These are phyloP conservation scores for Parnassius orleans DNA, from an alignment of 2,888 invertebrate species.

Conservation along the genomic window DNA sequence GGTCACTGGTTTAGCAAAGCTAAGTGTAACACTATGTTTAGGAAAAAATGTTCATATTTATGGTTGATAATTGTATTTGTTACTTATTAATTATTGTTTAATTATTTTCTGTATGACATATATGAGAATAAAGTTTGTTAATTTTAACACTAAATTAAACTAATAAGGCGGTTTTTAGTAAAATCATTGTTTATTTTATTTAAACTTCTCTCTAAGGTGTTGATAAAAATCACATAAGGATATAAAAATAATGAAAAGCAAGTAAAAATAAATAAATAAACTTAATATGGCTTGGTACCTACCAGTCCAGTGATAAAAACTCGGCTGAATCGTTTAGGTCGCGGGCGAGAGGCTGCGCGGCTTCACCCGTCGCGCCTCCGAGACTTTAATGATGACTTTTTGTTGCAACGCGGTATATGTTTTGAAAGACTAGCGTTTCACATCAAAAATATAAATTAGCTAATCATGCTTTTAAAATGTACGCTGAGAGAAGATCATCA, in stretches of 20 bases:
- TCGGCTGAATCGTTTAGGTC: conserved; percentile 69
- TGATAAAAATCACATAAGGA: conserved; percentile 33
- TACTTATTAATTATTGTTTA: neutral
- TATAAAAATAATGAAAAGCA: conserved; percentile 42
- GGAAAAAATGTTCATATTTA: neutral
- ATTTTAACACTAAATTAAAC: neutral
- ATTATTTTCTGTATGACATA: neutral
- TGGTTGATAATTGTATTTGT: neutral
- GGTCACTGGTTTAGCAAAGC: conserved; percentile 3
- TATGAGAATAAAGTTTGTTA: no score
- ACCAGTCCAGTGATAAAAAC: conserved; percentile 64
- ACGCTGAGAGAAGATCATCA: no score
- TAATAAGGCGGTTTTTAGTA: neutral
- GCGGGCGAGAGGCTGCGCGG: conserved; percentile 60
- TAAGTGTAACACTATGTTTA: conserved; percentile 1
- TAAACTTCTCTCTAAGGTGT: conserved; percentile 27
- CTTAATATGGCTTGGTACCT: conserved; percentile 68
- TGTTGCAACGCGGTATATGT: conserved; percentile 53
- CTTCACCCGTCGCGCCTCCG: conserved; percentile 67
- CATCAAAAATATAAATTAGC: neutral
- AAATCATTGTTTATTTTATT: conserved; percentile 29
- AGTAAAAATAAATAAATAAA: conserved; percentile 66
- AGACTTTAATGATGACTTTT: conserved; percentile 78
- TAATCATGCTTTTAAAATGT: no score
- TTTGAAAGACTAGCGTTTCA: conserved; percentile 41